These are phyloP conservation scores for Criorhina ranunculi DNA, from an alignment of 2,888 invertebrate species.

Conservation along the genomic window DNA sequence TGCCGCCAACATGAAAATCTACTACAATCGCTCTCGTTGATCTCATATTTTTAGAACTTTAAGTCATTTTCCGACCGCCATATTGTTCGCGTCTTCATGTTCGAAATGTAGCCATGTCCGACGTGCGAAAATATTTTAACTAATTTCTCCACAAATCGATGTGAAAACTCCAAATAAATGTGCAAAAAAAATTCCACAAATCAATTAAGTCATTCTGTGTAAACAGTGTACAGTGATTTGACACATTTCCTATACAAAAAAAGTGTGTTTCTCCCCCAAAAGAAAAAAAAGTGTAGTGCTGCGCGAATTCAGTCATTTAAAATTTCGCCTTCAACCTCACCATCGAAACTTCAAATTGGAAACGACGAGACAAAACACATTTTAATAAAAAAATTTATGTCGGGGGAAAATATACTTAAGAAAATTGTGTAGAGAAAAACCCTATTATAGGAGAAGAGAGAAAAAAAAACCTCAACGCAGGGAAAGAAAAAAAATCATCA, in stretches of 20 bases:
- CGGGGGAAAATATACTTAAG: neutral
- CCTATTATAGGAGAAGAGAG: constrained; percentile 61
- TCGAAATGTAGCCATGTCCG: constrained; percentile 79
- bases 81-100: constrained; percentile 79
- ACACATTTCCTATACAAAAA: constrained; percentile 18
- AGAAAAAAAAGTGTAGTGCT: constrained; percentile 16
- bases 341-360: constrained; percentile 32
- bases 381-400: neutral
- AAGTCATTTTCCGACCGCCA: constrained; percentile 77
- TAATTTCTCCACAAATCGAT: constrained; percentile 79
- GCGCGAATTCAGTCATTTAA: no score
- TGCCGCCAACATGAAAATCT: constrained; percentile 57
- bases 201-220: constrained; percentile 1
- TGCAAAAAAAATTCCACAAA: constrained; percentile 74
- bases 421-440: constrained; percentile 39
- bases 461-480: constrained; percentile 54
- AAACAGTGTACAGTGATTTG: constrained; percentile 27
- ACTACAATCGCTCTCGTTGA: constrained; percentile 56
- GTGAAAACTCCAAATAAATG: constrained; percentile 77
- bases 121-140: constrained; percentile 80
- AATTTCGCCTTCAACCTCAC: constrained; percentile 12
- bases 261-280: constrained; percentile 29
- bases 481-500: constrained; percentile 31
- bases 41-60: constrained; percentile 74
- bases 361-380: neutral